A percentile compares a stretch with the other conserved stretches of the same genome.
Evolutionary conservation across 2,113 vertebrate species (phyloP).

Genomic region (Spermophilus dauricus): DNA sequence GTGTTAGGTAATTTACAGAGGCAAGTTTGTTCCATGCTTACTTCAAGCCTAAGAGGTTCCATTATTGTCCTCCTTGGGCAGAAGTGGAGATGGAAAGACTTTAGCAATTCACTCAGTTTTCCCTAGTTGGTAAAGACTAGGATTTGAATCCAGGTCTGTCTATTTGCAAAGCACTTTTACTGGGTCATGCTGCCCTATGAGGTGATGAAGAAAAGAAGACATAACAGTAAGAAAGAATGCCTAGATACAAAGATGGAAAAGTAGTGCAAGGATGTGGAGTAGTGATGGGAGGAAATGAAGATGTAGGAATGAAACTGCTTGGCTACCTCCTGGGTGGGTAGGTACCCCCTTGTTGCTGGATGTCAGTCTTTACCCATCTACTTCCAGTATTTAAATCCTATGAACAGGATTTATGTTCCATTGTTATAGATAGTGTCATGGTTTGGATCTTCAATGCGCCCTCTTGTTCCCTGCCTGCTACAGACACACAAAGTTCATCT

Average conservation of each 20-base stretch:
- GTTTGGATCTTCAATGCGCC: too few relatives aligned
- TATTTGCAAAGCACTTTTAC: background rate
- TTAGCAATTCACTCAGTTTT: background rate
- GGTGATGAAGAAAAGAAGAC: background rate
- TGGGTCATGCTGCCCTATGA: background rate
- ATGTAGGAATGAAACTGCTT: background rate
- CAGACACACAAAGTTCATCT: background rate
- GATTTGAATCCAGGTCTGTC: background rate
- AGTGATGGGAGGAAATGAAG: too few relatives aligned
- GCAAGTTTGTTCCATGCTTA: background rate
- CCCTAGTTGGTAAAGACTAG: background rate
- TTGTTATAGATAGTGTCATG: background rate
- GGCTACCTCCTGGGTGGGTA: background rate
- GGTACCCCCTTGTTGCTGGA: background rate
- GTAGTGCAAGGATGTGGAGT: background rate
- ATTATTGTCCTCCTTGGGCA: background rate
- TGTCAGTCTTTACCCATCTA: background rate
- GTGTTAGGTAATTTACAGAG: background rate
- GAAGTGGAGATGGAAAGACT: background rate
- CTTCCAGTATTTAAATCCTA: background rate
- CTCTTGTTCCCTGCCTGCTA: too few relatives aligned
- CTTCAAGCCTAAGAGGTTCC: background rate
- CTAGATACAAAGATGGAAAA: background rate
- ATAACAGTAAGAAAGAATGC: background rate
- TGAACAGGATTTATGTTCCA: background rate